Percentiles rank a stretch among this genome's conserved stretches.
Conservation (phyloP, 2,888 invertebrate species). For the Nomada fabriciana region DNA sequence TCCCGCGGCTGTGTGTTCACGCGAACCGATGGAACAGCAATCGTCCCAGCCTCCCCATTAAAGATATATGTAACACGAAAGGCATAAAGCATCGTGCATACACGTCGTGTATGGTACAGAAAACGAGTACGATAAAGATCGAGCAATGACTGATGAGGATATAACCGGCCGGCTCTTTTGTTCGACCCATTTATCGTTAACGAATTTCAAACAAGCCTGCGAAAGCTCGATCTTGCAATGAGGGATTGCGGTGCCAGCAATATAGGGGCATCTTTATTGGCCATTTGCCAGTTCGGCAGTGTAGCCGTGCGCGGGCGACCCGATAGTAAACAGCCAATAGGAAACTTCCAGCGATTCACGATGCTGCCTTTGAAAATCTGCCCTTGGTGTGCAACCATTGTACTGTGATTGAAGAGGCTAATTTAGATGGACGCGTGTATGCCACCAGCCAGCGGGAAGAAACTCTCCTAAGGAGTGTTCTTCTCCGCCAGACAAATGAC, state of each 20-base stretch:
- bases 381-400: constrained; percentile 67
- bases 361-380: constrained; percentile 66
- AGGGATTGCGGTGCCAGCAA: constrained; percentile 60
- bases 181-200: constrained; percentile 64
- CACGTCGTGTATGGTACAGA: background rate
- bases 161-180: constrained; percentile 51
- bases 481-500: constrained; percentile 63
- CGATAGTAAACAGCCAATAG: constrained; percentile 71
- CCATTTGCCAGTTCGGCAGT: constrained; percentile 66
- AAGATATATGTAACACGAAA: background rate
- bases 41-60: constrained; percentile 4
- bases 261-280: constrained; percentile 61
- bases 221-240: constrained; percentile 60
- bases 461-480: constrained; percentile 62
- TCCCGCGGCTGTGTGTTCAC: constrained; percentile 9
- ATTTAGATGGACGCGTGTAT: constrained; percentile 68
- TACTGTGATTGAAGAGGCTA: constrained; percentile 71
- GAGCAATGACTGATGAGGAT: constrained; percentile 52
- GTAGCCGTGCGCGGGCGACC: constrained; percentile 38
- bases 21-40: background rate
- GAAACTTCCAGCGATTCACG: constrained; percentile 62
- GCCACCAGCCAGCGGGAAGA: constrained; percentile 44
- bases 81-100: no score
- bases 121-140: constrained; percentile 39
- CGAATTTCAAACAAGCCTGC: constrained; percentile 64